A percentile compares a stretch with the other conserved stretches of the same genome.
Evolutionary conservation across 2,797 vertebrate genomes (phyloP).

Genomic region (Austrolebias charrua): DNA sequence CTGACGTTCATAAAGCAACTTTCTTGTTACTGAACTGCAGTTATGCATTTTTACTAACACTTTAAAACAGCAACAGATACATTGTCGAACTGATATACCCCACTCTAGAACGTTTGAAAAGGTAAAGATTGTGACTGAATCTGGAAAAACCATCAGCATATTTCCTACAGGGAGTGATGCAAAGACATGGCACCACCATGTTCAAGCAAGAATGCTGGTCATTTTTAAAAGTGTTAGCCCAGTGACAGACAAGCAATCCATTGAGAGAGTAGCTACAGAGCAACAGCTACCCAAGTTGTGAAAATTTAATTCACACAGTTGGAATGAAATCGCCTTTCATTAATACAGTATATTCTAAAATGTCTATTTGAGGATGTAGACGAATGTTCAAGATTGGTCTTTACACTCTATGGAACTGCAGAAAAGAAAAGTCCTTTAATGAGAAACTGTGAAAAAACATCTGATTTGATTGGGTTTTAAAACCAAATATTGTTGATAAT

Average conservation of each 20-base stretch:
- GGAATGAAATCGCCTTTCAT: not conserved
- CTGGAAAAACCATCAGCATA: not conserved
- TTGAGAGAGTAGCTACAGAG: not conserved
- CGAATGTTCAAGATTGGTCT: not conserved
- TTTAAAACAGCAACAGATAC: not conserved
- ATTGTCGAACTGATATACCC: not conserved
- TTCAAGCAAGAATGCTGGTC: not conserved
- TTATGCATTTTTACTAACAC: not conserved
- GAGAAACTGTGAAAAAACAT: not conserved
- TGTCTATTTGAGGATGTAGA: not conserved
- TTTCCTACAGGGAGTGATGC: not conserved
- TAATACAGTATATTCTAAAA: not conserved
- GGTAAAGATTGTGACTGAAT: not conserved
- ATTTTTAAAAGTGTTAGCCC: not conserved
- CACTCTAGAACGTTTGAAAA: not conserved
- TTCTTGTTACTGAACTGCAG: not conserved
- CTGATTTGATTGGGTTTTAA: not conserved
- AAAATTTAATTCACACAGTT: not conserved
- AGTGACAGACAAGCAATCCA: not conserved
- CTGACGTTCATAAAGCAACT: not conserved
- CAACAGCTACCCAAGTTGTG: not conserved
- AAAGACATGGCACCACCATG: not conserved
- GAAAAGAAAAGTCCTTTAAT: not conserved
- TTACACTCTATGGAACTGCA: not conserved
- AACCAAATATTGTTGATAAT: no score